Percentiles rank a stretch among this genome's conserved stretches.
Conservation (phyloP, 1,140 invertebrate species). For the Drosophila dunni region DNA sequence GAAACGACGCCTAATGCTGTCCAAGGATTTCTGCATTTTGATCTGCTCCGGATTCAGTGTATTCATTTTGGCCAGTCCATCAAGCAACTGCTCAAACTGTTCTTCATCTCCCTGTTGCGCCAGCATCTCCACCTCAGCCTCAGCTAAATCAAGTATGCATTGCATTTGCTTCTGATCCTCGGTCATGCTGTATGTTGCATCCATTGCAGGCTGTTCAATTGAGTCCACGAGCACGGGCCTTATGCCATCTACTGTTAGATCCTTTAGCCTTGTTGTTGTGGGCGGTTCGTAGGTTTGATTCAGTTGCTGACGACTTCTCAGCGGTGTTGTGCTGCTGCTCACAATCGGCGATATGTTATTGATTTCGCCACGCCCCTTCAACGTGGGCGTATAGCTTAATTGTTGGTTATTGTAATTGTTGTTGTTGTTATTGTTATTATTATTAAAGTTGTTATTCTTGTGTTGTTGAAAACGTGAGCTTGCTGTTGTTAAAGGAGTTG, state of each 20-base stretch:
- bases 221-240: constrained; percentile 60
- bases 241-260: constrained; percentile 18
- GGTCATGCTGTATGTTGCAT: constrained; percentile 56
- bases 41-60: constrained; percentile 66
- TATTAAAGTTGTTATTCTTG: constrained; percentile 28
- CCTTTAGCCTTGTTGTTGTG: constrained; percentile 9
- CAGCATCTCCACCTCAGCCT: constrained; percentile 74
- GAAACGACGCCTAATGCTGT: constrained; percentile 78
- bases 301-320: constrained; percentile 22
- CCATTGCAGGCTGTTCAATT: constrained; percentile 68
- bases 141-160: constrained; percentile 73
- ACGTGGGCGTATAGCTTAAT: constrained; percentile 58
- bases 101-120: constrained; percentile 77
- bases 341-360: constrained; percentile 79
- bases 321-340: constrained; percentile 32
- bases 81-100: constrained; percentile 80
- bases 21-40: constrained; percentile 80
- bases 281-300: constrained; percentile 50
- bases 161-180: constrained; percentile 71
- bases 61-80: constrained; percentile 68
- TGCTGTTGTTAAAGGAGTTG: constrained; percentile 66
- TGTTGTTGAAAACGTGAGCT: constrained; percentile 41
- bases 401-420: constrained; percentile 52
- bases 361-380: constrained; percentile 50
- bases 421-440: constrained; percentile 25